Conservation (phyloP, 2,888 invertebrate species). For the Cosmopolites sordidus region DNA sequence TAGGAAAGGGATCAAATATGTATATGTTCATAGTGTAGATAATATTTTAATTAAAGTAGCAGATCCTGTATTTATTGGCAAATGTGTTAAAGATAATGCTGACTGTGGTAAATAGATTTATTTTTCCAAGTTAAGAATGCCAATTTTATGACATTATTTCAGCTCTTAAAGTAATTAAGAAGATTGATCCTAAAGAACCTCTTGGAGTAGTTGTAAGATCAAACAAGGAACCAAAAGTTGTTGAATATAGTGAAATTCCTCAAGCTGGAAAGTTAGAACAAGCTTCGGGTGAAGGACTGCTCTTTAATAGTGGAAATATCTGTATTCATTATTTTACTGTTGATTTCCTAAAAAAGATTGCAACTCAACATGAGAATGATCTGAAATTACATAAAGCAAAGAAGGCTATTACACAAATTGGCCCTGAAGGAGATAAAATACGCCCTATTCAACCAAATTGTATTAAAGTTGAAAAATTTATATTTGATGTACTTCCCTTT, state of each 20-base stretch:
- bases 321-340: conserved; percentile 96
- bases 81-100: conserved; percentile 58
- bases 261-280: conserved; percentile 78
- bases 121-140: no score
- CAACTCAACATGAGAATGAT: conserved; percentile 63
- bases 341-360: conserved; percentile 75
- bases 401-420: conserved; percentile 89
- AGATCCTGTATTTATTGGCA: conserved; percentile 91
- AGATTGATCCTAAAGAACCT: conserved; percentile 83
- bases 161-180: conserved; percentile 86
- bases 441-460: conserved; percentile 86
- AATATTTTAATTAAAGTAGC: conserved; percentile 97
- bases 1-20: conserved; percentile 72
- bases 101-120: conserved; percentile 69
- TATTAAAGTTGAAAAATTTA: conserved; percentile 98
- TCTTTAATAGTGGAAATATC: conserved; percentile 93
- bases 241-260: conserved; percentile 96
- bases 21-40: conserved; percentile 97
- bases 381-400: conserved; percentile 90
- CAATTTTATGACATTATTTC: conserved; percentile 2
- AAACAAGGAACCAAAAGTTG: conserved; percentile 81
- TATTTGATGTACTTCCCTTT: conserved; percentile 96
- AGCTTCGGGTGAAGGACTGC: conserved; percentile 69
- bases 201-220: conserved; percentile 94
- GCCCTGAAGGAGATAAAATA: conserved; percentile 63